phyloP scores from a whole-genome alignment of 2,113 vertebrate species.

The Rhea americana region DNA sequence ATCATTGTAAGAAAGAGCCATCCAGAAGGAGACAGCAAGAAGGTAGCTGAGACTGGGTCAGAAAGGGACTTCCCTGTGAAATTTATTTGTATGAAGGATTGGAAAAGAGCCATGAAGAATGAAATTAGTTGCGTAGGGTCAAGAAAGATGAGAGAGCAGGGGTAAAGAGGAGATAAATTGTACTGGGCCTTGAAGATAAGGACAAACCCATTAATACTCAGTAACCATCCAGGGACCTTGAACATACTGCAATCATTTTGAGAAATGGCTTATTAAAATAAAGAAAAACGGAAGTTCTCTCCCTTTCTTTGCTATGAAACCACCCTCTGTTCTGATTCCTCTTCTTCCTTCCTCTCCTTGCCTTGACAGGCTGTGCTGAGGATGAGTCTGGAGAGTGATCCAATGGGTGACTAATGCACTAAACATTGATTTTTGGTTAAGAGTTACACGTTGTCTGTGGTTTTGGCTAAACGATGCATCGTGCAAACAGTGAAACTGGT shows the following conservation, averaged over 20 bases:
- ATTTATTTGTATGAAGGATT: background rate
- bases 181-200: background rate
- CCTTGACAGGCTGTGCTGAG: background rate
- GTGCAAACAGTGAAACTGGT: background rate
- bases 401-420: background rate
- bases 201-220: background rate
- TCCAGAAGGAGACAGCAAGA: background rate
- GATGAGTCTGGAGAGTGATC: background rate
- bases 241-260: background rate
- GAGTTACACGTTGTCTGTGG: background rate
- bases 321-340: background rate
- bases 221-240: background rate
- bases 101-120: background rate
- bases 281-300: background rate
- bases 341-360: background rate
- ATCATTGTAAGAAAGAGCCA: background rate
- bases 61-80: background rate
- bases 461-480: background rate
- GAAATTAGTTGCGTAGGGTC: background rate
- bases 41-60: background rate
- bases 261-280: background rate
- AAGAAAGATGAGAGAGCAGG: background rate
- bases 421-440: background rate
- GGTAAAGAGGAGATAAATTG: background rate
- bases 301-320: background rate